Conservation (phyloP, 2,888 invertebrate genomes). For the Venusia cambrica region DNA sequence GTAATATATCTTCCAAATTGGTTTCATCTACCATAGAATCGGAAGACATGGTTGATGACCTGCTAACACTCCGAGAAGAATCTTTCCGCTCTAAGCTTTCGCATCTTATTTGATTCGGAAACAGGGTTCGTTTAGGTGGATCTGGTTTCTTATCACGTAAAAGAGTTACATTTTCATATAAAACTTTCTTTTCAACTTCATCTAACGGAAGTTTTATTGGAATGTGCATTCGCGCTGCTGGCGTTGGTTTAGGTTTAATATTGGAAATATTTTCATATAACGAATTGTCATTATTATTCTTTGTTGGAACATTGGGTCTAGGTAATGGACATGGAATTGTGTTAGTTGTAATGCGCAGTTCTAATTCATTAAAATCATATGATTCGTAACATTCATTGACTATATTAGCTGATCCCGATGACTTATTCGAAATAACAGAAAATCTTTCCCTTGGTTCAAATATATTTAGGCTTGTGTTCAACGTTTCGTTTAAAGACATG, state of each 20-base stretch:
- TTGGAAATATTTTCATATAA: slow-evolving; percentile 62
- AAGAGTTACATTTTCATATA: slow-evolving; percentile 65
- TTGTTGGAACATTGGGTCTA: slow-evolving; percentile 40
- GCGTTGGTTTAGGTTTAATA: slow-evolving; percentile 46
- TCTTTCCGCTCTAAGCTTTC: slow-evolving; percentile 37
- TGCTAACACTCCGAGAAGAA: slow-evolving; percentile 46
- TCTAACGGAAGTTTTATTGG: slow-evolving; percentile 45
- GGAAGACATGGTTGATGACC: slow-evolving; percentile 62
- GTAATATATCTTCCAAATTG: slow-evolving; percentile 70
- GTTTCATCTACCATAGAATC: slow-evolving; percentile 71
- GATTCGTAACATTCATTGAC: slow-evolving; percentile 72
- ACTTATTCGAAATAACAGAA: slow-evolving; percentile 47
- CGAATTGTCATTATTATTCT: slow-evolving; percentile 37
- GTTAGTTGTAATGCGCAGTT: slow-evolving; percentile 27
- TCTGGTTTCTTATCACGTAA: slow-evolving; percentile 50
- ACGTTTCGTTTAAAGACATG: slow-evolving; percentile 44
- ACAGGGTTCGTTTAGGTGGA: slow-evolving; percentile 50
- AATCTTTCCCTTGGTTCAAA: slow-evolving; percentile 60
- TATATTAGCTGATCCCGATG: slow-evolving; percentile 52
- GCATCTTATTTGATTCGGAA: slow-evolving; percentile 36
- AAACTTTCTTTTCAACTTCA: slow-evolving; percentile 40
- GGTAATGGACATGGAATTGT: slow-evolving; percentile 58
- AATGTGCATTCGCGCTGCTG: slow-evolving; percentile 61
- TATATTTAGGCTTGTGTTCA: slow-evolving; percentile 51
- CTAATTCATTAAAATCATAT: slow-evolving; percentile 50